A percentile compares a stretch with the other conserved stretches of the same genome.
phyloP scores from a whole-genome alignment of 2,113 vertebrate genomes.

The Nycticebus coucang region DNA sequence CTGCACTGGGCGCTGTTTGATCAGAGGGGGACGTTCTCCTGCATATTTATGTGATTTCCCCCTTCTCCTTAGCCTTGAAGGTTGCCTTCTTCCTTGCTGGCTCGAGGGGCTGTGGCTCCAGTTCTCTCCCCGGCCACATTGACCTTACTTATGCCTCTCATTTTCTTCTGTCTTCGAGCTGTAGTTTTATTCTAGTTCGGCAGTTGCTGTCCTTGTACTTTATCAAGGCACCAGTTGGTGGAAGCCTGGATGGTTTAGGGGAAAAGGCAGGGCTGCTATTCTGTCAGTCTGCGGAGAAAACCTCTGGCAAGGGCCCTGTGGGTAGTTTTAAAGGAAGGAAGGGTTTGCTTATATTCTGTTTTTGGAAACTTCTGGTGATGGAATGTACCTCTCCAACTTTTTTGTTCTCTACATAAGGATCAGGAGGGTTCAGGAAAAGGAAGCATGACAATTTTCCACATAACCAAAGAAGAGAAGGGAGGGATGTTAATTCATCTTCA shows the following conservation, averaged over 20 bases:
- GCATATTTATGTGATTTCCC: not conserved
- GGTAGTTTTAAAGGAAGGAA: not conserved
- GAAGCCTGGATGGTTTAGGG: not conserved
- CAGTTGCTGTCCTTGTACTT: not conserved
- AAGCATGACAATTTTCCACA: slow-evolving; percentile 88
- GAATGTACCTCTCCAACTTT: not conserved
- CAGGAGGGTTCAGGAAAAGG: slow-evolving; percentile 89
- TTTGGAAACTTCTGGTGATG: not conserved
- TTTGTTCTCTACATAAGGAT: slow-evolving; percentile 78
- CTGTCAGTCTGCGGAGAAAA: not conserved
- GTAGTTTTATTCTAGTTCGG: not conserved
- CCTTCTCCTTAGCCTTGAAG: not conserved
- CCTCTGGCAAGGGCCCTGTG: not conserved
- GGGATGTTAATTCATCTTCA: slow-evolving; percentile 86
- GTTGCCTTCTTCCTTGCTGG: not conserved
- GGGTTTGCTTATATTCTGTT: not conserved
- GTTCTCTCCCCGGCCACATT: not conserved
- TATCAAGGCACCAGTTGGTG: not conserved
- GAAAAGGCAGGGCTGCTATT: not conserved
- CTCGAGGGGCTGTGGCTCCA: not conserved
- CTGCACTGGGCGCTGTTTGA: not conserved
- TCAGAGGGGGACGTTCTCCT: not conserved
- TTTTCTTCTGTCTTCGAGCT: not conserved
- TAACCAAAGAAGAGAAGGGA: slow-evolving; percentile 86
- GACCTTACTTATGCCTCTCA: accelerated